Conservation (phyloP, 2,888 invertebrate species). For the Ornithoptera alexandrae region DNA sequence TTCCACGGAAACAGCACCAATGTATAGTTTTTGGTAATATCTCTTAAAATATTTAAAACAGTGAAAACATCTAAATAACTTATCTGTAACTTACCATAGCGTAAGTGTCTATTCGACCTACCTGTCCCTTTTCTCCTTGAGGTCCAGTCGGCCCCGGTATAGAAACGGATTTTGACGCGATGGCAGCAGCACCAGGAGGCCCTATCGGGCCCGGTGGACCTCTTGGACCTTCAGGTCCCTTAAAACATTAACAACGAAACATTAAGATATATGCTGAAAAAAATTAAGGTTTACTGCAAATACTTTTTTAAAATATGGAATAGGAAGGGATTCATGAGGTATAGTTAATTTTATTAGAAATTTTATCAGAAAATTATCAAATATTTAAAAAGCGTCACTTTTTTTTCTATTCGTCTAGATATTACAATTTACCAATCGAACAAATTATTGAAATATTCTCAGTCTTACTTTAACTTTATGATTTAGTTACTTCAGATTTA, state of each 20-base stretch:
- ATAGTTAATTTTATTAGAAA: too few relatives aligned
- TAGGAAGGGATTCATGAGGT: too few relatives aligned
- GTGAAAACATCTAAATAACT: not conserved
- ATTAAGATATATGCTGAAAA: not conserved
- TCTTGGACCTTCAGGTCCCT: conserved; percentile 69
- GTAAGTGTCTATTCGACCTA: conserved; percentile 34
- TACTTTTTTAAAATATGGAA: too few relatives aligned
- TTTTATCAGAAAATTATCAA: too few relatives aligned
- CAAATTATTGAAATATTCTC: too few relatives aligned
- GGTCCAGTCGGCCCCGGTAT: conserved; percentile 62
- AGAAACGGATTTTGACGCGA: conserved; percentile 43
- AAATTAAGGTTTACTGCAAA: too few relatives aligned
- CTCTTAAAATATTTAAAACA: not conserved
- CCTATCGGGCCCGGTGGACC: conserved; percentile 64
- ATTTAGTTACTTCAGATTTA: too few relatives aligned
- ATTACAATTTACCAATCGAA: too few relatives aligned
- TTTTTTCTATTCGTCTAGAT: too few relatives aligned
- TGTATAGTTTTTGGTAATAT: not conserved
- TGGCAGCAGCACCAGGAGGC: conserved; percentile 52
- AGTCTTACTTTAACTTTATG: too few relatives aligned
- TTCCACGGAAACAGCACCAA: too few relatives aligned
- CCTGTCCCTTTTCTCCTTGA: conserved; percentile 63
- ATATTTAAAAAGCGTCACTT: too few relatives aligned
- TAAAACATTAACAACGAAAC: not conserved
- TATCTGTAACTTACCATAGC: not conserved